These are phyloP conservation scores for Leptinotarsa tumamoca DNA, from an alignment of 2,888 invertebrate genomes.

Conservation along the genomic window DNA sequence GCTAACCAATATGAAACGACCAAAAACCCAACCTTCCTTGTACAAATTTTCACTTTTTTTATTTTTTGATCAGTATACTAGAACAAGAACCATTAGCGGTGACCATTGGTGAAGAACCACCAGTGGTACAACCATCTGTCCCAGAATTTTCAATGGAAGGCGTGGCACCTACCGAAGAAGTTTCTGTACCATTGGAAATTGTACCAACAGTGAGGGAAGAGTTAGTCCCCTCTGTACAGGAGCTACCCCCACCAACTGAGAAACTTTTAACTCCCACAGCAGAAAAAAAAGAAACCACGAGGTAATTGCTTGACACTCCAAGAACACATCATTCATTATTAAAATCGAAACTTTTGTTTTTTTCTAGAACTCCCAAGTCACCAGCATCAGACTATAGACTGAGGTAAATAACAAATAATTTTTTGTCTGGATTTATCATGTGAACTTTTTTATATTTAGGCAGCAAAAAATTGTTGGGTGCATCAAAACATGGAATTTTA, in stretches of 20 bases:
- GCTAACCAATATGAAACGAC: too few relatives aligned
- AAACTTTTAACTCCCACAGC: not conserved
- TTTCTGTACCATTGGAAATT: conserved; percentile 9
- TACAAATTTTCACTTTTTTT: not conserved
- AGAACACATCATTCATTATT: too few relatives aligned
- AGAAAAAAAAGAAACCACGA: not conserved
- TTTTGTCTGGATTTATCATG: not conserved
- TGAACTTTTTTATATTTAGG: conserved; percentile 26
- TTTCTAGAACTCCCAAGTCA: conserved; percentile 16
- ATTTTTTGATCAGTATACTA: not conserved
- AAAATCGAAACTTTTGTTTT: not conserved
- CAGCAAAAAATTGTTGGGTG: conserved; percentile 44
- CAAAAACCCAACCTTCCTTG: too few relatives aligned
- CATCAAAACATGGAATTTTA: conserved; percentile 31
- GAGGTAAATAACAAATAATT: conserved; percentile 19
- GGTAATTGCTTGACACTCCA: not conserved
- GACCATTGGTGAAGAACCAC: not conserved
- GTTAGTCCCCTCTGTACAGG: not conserved
- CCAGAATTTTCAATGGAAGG: conserved; percentile 1
- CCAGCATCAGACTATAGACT: conserved; percentile 11
- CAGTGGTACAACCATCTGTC: not conserved
- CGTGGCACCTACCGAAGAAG: not conserved
- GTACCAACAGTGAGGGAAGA: not conserved
- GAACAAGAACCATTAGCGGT: not conserved
- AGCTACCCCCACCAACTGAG: not conserved